Conservation (phyloP, 64 coral and sea anemone species). For the Pocillopora verrucosa region DNA sequence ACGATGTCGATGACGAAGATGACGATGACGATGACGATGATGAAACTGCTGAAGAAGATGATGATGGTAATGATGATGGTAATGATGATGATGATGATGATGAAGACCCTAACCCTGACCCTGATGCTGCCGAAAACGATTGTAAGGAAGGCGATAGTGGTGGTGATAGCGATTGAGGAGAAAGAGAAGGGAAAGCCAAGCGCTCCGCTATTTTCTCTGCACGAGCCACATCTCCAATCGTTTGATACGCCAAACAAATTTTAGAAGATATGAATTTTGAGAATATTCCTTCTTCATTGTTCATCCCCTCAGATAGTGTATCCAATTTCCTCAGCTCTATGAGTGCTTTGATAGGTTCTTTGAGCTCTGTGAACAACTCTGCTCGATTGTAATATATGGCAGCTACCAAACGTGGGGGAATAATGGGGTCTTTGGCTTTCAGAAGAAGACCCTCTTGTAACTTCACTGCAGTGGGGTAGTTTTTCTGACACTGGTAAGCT, state of each 20-base stretch:
- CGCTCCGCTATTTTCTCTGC: not conserved
- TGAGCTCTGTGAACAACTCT: not conserved
- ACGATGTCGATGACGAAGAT: not conserved
- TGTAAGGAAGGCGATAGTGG: not conserved
- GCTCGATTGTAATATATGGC: not conserved
- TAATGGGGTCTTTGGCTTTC: not conserved
- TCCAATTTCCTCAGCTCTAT: not conserved
- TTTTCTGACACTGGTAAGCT: not conserved
- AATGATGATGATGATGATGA: not conserved
- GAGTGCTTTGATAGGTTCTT: not conserved
- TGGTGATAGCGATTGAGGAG: not conserved
- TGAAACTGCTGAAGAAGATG: not conserved
- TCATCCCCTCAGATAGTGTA: not conserved
- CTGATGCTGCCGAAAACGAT: not conserved
- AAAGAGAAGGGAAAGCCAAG: not conserved
- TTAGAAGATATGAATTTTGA: not conserved
- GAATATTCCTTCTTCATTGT: not conserved
- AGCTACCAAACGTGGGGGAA: not conserved
- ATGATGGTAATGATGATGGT: not conserved
- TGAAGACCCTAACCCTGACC: no score
- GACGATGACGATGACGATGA: not conserved
- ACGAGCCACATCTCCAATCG: not conserved
- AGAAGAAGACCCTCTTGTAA: not conserved
- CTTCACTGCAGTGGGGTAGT: not conserved
- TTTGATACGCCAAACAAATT: not conserved